phyloP scores from a whole-genome alignment of 2,888 invertebrate genomes.

The Gari tellinella region DNA sequence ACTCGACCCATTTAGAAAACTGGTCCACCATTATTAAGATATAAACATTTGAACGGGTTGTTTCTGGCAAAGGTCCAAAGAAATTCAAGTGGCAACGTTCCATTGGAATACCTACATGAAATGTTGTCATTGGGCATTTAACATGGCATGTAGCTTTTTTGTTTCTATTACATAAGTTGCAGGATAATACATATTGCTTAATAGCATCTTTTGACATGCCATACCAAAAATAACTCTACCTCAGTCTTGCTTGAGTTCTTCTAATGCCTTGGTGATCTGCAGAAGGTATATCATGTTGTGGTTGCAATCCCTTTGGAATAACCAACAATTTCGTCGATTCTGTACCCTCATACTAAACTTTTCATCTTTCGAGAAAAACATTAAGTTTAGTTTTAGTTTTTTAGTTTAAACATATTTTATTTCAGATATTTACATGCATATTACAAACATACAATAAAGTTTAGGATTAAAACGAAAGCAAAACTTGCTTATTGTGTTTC shows the following conservation, averaged over 20 bases:
- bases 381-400: too few species aligned
- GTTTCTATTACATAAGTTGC: conserved; percentile 13
- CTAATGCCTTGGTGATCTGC: conserved; percentile 13
- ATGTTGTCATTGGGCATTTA: background rate
- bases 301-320: too few species aligned
- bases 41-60: conserved; percentile 16
- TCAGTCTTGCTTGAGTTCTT: background rate
- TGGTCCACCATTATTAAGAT: conserved; percentile 37
- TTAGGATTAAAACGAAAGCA: too few species aligned
- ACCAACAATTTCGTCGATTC: too few species aligned
- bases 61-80: conserved; percentile 37
- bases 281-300: conserved; percentile 15
- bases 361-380: background rate
- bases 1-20: conserved; percentile 54
- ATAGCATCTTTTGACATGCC: too few species aligned
- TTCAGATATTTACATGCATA: too few species aligned
- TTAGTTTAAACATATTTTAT: too few species aligned
- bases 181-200: conserved; percentile 8
- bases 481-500: too few species aligned
- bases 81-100: conserved; percentile 41
- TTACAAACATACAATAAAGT: too few species aligned
- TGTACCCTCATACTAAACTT: background rate
- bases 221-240: conserved; percentile 14
- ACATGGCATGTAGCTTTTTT: conserved; percentile 5
- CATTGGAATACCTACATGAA: too few species aligned